These are phyloP conservation scores for Chloropsis hardwickii DNA, from an alignment of 2,113 vertebrate species.

Conservation along the genomic window DNA sequence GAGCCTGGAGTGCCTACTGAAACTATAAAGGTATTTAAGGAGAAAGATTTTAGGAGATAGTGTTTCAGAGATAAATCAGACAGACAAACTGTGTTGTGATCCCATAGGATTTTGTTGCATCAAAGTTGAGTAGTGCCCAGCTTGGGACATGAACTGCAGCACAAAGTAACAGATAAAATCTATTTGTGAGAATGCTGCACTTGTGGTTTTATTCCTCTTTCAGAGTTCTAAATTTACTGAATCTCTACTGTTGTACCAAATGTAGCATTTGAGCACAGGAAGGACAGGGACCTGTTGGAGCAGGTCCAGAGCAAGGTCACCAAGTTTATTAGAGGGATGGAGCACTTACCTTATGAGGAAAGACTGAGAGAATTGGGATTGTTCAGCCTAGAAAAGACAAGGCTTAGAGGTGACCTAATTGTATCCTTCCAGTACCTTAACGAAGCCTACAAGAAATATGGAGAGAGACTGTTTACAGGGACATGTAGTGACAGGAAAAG, in stretches of 20 bases:
- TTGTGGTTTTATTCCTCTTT: not conserved
- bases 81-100: not conserved
- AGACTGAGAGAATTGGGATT: not conserved
- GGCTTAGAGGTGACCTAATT: not conserved
- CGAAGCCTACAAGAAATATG: not conserved
- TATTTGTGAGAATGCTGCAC: not conserved
- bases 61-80: not conserved
- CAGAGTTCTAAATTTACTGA: not conserved
- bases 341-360: not conserved
- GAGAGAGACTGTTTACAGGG: not conserved
- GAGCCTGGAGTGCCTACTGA: conserved; percentile 95
- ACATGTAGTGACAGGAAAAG: not conserved
- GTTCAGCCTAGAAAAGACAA: not conserved
- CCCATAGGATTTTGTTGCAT: not conserved
- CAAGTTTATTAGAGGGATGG: not conserved
- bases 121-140: not conserved
- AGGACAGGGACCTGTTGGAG: not conserved
- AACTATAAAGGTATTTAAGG: conserved; percentile 91
- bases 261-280: not conserved
- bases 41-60: not conserved
- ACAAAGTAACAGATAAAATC: not conserved
- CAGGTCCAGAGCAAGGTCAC: not conserved
- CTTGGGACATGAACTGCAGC: not conserved
- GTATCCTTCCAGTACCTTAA: not conserved
- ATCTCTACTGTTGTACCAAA: not conserved